phyloP scores from a whole-genome alignment of 1,140 invertebrate genomes.

The Bombus sylvicola region DNA sequence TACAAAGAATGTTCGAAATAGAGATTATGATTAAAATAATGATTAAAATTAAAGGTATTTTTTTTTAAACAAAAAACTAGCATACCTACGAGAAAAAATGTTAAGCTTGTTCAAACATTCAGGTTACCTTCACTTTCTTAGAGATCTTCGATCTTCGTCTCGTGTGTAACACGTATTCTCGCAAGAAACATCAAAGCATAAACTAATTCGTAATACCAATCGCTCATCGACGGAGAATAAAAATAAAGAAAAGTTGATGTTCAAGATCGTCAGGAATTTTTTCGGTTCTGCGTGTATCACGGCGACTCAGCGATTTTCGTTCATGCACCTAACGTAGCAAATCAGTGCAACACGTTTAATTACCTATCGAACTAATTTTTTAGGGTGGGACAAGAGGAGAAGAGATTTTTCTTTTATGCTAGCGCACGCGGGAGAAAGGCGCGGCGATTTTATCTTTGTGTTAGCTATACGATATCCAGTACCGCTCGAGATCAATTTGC shows the following conservation, averaged over 20 bases:
- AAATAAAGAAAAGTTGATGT: background rate
- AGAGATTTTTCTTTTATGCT: conserved; percentile 29
- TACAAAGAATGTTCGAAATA: background rate
- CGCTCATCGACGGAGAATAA: background rate
- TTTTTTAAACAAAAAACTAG: no score
- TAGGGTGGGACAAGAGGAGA: background rate
- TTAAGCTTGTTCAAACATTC: background rate
- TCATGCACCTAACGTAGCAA: conserved; percentile 3
- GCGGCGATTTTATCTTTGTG: conserved; percentile 45
- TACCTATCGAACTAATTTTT: conserved; percentile 10
- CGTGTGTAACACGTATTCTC: background rate
- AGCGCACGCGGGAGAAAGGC: conserved; percentile 32
- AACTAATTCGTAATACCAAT: background rate
- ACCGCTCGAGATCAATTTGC: conserved; percentile 52
- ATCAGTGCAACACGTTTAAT: conserved; percentile 45
- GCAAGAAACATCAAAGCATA: background rate
- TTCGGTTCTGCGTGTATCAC: background rate
- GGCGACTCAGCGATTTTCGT: background rate
- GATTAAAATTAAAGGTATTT: background rate
- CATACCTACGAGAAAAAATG: background rate
- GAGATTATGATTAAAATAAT: background rate
- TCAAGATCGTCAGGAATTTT: background rate
- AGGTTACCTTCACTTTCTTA: background rate
- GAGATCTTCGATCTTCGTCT: background rate
- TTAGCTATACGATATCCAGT: conserved; percentile 30